Base-by-base conservation (phyloP, 2,888 invertebrate species). In the Ochropleura leucogaster region DNA sequence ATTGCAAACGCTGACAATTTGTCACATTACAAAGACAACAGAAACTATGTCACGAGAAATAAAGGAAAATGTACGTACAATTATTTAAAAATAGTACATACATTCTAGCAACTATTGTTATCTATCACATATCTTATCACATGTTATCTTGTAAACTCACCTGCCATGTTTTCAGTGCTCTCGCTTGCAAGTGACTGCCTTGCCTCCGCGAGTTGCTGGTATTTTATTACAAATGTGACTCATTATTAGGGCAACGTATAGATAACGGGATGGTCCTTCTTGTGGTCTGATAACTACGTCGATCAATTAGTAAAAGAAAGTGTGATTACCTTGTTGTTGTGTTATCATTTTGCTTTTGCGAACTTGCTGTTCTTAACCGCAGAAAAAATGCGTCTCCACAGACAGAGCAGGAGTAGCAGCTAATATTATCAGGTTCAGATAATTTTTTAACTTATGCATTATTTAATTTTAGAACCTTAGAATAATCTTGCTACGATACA, bases 161-260 rank as follows among this genome's bases (percentile, higher is more conserved):
- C 91, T 92, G 92, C 92, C 92, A 92, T 92, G 85, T 87, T 82
- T 82, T 77, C 81, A 79, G 86, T 80, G 72, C 84, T 85, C 87
- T 71, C 62, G 78, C 62, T 74, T 69, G 75, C 76, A 79, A 90
- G 86, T 89, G 87, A 88, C 87, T 86, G 82, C 47, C 18, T 68
- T 51, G 12, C 47, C 67, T 62, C 44, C 20, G 57, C 68, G 1
- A 59, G 14, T 77, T 53, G 69, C 64, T 72, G 84, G 80, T 84
- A 89, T 88, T 89, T 83, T 91, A 91, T 88, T 88, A 82, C 82
- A 69, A 79, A 80, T 86, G 77, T 85, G 85, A 88, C 70, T 89
- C 89, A 89, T 82, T 89, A 82, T 82, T 89, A 82, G 46, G 71
- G 59, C 57, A 60, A 63, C 68, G 49, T 49, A 59, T 44, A 68